These are phyloP conservation scores for Aythya fuligula DNA, from an alignment of 2,797 vertebrate genomes.

Conservation along the genomic window DNA sequence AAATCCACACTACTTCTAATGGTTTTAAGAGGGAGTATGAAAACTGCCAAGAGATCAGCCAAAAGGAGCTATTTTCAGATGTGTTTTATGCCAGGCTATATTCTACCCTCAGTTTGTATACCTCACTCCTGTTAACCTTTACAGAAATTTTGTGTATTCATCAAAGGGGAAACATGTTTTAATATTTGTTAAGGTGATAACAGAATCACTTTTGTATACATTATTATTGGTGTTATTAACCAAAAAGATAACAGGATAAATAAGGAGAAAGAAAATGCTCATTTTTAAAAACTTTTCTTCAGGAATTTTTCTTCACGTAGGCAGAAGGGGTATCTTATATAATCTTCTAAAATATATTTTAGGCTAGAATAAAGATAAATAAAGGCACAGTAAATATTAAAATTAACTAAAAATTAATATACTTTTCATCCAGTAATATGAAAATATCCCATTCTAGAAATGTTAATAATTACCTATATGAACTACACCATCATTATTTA, in stretches of 20 bases:
- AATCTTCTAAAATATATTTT: background rate
- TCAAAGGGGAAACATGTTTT: background rate
- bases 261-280: background rate
- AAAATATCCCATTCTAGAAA: background rate
- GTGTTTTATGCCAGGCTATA: background rate
- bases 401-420: background rate
- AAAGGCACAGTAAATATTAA: background rate
- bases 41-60: slow-evolving; percentile 59
- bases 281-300: background rate
- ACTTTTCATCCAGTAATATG: background rate
- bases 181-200: background rate
- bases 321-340: background rate
- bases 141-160: slow-evolving; percentile 30
- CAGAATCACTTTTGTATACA: background rate
- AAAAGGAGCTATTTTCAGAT: slow-evolving; percentile 64
- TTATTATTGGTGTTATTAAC: slow-evolving; percentile 20
- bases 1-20: slow-evolving; percentile 59
- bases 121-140: slow-evolving; percentile 9
- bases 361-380: background rate
- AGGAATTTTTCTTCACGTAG: background rate
- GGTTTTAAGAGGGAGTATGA: slow-evolving; percentile 67
- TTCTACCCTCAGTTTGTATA: background rate
- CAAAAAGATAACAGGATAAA: background rate
- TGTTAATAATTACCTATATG: background rate
- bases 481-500: background rate